A percentile compares a stretch with the other conserved stretches of the same genome.
phyloP scores from a whole-genome alignment of 2,113 vertebrate genomes.

The Herpailurus yagouaroundi region DNA sequence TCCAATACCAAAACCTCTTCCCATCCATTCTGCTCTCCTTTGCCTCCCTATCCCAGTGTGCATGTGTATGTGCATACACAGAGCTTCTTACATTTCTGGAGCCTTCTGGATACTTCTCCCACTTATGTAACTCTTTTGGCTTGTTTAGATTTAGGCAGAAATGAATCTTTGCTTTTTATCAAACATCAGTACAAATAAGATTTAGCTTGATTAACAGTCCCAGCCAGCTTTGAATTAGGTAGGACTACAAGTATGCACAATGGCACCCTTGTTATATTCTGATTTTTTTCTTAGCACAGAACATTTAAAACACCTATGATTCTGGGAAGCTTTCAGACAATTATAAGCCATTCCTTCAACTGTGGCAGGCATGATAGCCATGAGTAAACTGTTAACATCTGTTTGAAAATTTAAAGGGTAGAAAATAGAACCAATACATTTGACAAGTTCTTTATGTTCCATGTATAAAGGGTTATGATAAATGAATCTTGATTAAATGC shows the following conservation, averaged over 20 bases:
- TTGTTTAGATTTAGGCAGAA: constrained; percentile 62
- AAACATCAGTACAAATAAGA: constrained; percentile 56
- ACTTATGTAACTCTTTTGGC: constrained; percentile 47
- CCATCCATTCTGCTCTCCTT: neutral
- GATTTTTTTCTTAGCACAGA: constrained; percentile 56
- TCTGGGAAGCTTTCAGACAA: constrained; percentile 57
- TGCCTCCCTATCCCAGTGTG: neutral
- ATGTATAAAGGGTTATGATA: neutral
- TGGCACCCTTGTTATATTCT: constrained; percentile 38
- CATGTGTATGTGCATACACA: neutral
- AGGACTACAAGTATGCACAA: neutral
- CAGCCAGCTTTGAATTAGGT: constrained; percentile 54
- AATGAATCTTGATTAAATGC: constrained; percentile 44
- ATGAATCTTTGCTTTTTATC: constrained; percentile 65
- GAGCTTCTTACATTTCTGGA: constrained; percentile 8
- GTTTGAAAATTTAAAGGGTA: constrained; percentile 41
- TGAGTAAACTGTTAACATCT: constrained; percentile 46
- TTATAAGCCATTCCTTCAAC: constrained; percentile 38
- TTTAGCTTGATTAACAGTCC: constrained; percentile 41
- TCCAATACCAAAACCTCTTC: neutral
- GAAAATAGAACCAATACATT: constrained; percentile 47
- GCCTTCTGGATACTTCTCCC: constrained; percentile 11
- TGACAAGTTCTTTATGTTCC: constrained; percentile 49
- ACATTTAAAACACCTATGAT: constrained; percentile 41
- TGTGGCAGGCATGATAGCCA: constrained; percentile 21